Base-by-base conservation (phyloP, 2,888 invertebrate species). In the Hipparchia semele region DNA sequence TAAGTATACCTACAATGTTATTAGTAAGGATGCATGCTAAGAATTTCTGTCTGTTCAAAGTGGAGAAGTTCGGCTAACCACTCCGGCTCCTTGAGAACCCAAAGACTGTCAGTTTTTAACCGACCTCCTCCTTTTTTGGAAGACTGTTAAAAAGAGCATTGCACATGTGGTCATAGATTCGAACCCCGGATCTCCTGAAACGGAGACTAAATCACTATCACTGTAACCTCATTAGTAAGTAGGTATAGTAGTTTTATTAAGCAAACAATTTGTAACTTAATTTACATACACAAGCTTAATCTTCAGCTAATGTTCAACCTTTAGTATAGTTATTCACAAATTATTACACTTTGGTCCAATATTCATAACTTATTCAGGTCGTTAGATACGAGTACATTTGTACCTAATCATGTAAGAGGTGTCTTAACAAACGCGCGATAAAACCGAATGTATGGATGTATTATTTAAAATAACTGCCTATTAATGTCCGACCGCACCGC, bases 401-500 rank as follows among this genome's bases (percentile, higher is more conserved):
- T 69, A 58, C 49, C 39, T 68, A 69, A 74, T 73, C 68, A 74
- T 54, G 72, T 68, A 74, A 60, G 73, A 53, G 54, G 73, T 53
- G 65, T 59, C 70, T 54, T 71, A 76, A 73, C 76, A 74, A 72
- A 72, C 68, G 62, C 12, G 73, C 75, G 68, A 76, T 76, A 73
- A 76, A 76, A 62, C 39, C 59, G 53, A 73, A 76, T 76, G 65
- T 76, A 76, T 76, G 75, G 68, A 72, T 74, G 69, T 76, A 76
- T 76, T 74, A 76, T 76, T 76, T 76, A 76, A 71, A 71, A 59
- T 76, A 74, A 76, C 71, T 71, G 73, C 74, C 74, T 68, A 74
- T 76, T 74, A 76, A 58, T 60, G 76, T 76, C 76, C 54, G 6
- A 59, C 53, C n/a, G 69, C 12, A 61, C 58, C 68, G 69, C 69